Evolutionary conservation across 2,113 vertebrate species (phyloP).

Genomic region (Butorides virescens): DNA sequence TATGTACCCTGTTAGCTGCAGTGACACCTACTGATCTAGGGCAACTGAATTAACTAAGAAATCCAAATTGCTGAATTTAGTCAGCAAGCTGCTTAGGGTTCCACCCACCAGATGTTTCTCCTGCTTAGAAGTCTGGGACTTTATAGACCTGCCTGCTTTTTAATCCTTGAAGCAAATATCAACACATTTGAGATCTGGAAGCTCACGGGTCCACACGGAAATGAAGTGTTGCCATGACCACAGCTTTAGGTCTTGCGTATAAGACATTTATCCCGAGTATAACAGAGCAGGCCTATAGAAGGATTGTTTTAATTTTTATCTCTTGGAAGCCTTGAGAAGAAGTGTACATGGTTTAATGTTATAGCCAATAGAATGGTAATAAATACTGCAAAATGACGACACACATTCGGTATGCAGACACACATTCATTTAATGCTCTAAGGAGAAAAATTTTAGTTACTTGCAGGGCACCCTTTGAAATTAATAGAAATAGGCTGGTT

Average conservation of each 20-base stretch:
- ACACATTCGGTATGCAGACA: constrained; percentile 9
- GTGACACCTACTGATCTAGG: constrained; percentile 42
- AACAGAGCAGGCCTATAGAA: not conserved
- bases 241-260: constrained; percentile 12
- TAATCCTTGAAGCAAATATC: constrained; percentile 77
- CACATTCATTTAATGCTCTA: constrained; percentile 14
- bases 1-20: constrained; percentile 12
- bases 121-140: constrained; percentile 55
- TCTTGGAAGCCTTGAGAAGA: not conserved
- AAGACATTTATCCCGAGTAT: not conserved
- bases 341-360: not conserved
- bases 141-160: constrained; percentile 58
- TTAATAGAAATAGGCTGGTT: not conserved
- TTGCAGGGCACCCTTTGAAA: not conserved
- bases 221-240: constrained; percentile 63
- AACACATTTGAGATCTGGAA: constrained; percentile 69
- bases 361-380: not conserved
- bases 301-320: constrained; percentile 23
- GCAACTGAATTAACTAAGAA: constrained; percentile 58
- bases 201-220: constrained; percentile 10
- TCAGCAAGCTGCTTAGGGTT: constrained; percentile 30
- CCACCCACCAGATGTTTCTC: constrained; percentile 67
- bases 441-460: not conserved
- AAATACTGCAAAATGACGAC: constrained; percentile 8
- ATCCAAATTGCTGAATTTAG: constrained; percentile 55